A percentile compares a stretch with the other conserved stretches of the same genome.
Conservation (phyloP, 2,888 invertebrate genomes). For the Ecliptopera silaceata region DNA sequence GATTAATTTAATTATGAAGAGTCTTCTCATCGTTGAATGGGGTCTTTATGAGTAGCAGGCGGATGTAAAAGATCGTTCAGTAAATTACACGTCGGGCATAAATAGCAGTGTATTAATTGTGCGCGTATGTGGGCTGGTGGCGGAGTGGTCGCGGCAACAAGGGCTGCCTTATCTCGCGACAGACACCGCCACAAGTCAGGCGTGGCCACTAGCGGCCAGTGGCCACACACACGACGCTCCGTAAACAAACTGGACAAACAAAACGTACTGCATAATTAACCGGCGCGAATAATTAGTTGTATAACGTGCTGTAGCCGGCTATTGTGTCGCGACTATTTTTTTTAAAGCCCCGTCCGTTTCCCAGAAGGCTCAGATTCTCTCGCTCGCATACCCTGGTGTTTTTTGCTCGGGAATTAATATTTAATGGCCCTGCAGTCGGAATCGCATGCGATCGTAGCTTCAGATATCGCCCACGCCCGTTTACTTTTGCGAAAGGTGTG, state of each 20-base stretch:
- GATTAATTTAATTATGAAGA: constrained; percentile 35
- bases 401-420: constrained; percentile 71
- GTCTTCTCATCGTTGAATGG: constrained; percentile 29
- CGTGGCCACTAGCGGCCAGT: constrained; percentile 5
- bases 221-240: constrained; percentile 36
- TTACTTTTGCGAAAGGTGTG: constrained; percentile 52
- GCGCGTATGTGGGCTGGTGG: constrained; percentile 3
- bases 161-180: constrained; percentile 32
- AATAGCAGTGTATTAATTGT: constrained; percentile 39
- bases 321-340: constrained; percentile 67
- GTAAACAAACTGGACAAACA: constrained; percentile 57
- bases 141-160: constrained; percentile 25
- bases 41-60: constrained; percentile 27
- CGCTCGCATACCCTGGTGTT: constrained; percentile 52
- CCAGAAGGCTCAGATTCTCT: constrained; percentile 70
- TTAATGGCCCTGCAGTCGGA: constrained; percentile 65
- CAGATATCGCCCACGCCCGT: constrained; percentile 57
- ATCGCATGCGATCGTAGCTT: constrained; percentile 62
- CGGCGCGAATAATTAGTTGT: constrained; percentile 75
- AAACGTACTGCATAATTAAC: constrained; percentile 66
- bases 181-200: constrained; percentile 7
- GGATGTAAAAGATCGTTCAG: constrained; percentile 36
- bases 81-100: constrained; percentile 32
- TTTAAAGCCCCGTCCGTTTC: constrained; percentile 61
- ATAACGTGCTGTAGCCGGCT: constrained; percentile 73